Percentiles rank a stretch among this genome's conserved stretches.
Evolutionary conservation across 2,888 invertebrate species (phyloP).

Genomic region (Microctonus aethiopoides): DNA sequence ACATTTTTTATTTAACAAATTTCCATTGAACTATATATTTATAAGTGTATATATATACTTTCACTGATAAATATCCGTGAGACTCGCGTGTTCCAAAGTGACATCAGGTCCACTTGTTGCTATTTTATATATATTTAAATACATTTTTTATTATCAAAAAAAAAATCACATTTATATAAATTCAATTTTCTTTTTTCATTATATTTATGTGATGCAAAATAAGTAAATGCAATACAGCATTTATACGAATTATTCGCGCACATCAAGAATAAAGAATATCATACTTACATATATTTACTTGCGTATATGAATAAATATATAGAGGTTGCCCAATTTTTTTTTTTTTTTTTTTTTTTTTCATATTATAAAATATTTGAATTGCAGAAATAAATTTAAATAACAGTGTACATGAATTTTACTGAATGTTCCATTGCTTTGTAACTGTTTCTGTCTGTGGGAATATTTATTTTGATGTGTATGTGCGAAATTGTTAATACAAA

Average conservation of each 20-base stretch:
- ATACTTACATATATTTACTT: too few relatives aligned
- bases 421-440: too few relatives aligned
- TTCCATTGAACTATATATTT: background rate
- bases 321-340: too few relatives aligned
- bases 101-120: slow-evolving; percentile 7
- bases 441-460: too few relatives aligned
- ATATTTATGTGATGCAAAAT: background rate
- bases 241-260: slow-evolving; percentile 18
- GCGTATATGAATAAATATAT: too few relatives aligned
- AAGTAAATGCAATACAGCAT: background rate
- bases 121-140: background rate
- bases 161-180: too few relatives aligned
- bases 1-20: slow-evolving; percentile 17
- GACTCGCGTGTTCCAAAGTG: background rate
- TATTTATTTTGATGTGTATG: too few relatives aligned
- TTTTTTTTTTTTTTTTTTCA: too few relatives aligned
- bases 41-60: slow-evolving; percentile 12
- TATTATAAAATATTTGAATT: background rate
- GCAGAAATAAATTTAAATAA: background rate
- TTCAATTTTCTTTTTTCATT: too few relatives aligned
- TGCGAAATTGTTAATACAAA: too few relatives aligned
- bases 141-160: too few relatives aligned
- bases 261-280: background rate
- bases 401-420: too few relatives aligned
- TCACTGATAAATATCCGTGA: slow-evolving; percentile 16